Evolutionary conservation across 1,140 invertebrate species (phyloP).

Genomic region (Bilobella aurantiaca): DNA sequence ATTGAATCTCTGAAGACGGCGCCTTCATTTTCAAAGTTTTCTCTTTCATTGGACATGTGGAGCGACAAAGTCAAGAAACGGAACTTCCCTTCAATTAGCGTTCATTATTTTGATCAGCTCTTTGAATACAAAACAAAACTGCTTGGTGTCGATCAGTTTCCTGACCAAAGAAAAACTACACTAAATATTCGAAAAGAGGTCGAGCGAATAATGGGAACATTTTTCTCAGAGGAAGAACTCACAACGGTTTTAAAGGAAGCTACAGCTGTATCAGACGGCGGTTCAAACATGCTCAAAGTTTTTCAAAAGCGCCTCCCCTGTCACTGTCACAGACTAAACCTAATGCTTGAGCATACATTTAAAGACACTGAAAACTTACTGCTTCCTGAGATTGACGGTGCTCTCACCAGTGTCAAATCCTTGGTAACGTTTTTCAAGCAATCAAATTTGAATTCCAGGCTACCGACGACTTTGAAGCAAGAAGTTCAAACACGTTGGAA

Average conservation of each 20-base stretch:
- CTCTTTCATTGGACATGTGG: constrained; percentile 4
- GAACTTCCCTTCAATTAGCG: neutral
- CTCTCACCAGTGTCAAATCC: neutral
- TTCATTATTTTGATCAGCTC: neutral
- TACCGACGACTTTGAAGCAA: constrained; percentile 13
- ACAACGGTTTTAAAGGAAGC: neutral
- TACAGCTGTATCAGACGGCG: neutral
- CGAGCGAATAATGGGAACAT: neutral
- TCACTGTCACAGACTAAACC: neutral
- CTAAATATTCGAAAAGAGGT: constrained; percentile 2
- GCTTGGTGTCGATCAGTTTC: constrained; percentile 5
- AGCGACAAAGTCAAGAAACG: neutral
- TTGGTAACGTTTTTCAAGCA: neutral
- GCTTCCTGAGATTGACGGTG: neutral
- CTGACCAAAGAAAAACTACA: neutral
- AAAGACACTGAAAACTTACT: neutral
- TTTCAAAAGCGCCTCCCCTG: neutral
- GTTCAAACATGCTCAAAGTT: neutral
- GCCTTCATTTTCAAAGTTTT: neutral
- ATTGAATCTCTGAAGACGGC: neutral
- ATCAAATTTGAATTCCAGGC: neutral
- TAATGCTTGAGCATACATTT: neutral
- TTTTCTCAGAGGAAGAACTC: neutral
- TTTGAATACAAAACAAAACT: neutral
- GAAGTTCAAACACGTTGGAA: constrained; percentile 7